Evolutionary conservation across 1,140 invertebrate species (phyloP), one percentile per base, ranked within the genome.

Genomic region (Cydia splendana): DNA sequence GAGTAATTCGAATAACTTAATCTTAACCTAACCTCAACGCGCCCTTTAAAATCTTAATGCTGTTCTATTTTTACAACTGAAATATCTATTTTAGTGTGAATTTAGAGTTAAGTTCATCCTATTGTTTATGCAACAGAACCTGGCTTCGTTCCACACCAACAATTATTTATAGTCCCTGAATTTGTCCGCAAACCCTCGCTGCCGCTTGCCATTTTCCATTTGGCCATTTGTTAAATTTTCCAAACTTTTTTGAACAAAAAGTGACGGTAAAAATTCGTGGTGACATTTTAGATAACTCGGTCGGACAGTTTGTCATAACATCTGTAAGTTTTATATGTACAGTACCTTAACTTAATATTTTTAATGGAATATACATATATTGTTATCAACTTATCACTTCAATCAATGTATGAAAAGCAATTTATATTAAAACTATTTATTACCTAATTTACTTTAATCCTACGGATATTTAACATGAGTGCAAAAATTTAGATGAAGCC

Each of bases 221-320:
- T 69, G 65, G 30, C 34, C 67, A 24, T 42, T 71, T 42, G 38
- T 71, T 71, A 71, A 71, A 15, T 71, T 71, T 69, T 38, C 15
- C 6, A 42, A 71, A 45, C 30, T 38, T 38, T 38, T 71, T 67
- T n/a, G 6, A 71, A 71, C 67, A 71, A 45, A 71, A 71, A n/a
- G 5, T 18, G 30, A 15, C 34, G 18, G 34, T 34, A 20, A 18
- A 18, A 71, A 71, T 71, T 71, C 10, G 18, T 62, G 12, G 57
- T 62, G 57, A 62, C 20, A 62, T 62, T 62, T 62, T 62, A 62
- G 20, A 62, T 62, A 62, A 62, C 18, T 9, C 20, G 9, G 15
- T 62, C 10, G 9, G 20, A 62, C 18, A 24, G 9, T 62, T 62
- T 10, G 9, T 62, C 2, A 34, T 10, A 62, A 24, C 18, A 24